Percentiles rank a stretch among this genome's conserved stretches.
Conservation (phyloP, 2,797 vertebrate species). For the Arremon brunneinucha region DNA sequence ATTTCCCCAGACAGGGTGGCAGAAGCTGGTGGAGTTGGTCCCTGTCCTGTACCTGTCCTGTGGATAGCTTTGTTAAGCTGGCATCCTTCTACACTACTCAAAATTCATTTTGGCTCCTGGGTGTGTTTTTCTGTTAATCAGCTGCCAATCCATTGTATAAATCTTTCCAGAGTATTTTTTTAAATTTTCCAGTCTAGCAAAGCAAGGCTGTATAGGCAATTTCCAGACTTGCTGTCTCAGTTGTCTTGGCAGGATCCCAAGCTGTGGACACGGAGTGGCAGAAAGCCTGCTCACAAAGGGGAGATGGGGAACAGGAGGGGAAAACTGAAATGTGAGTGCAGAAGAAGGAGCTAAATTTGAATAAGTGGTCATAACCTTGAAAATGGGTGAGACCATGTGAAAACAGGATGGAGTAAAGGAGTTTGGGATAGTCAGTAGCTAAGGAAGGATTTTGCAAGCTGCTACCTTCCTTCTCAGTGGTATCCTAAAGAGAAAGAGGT, state of each 20-base stretch:
- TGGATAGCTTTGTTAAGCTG: neutral
- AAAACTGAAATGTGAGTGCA: neutral
- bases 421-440: neutral
- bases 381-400: neutral
- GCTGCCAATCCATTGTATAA: constrained; percentile 55
- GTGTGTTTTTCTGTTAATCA: constrained; percentile 58
- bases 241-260: constrained; percentile 1
- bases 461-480: neutral
- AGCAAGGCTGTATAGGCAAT: constrained; percentile 2
- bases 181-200: constrained; percentile 61
- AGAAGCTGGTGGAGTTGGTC: neutral
- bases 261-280: neutral
- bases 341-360: neutral
- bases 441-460: neutral
- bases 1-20: neutral
- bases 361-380: neutral
- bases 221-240: constrained; percentile 58
- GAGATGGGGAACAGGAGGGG: neutral
- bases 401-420: neutral
- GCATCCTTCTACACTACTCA: constrained; percentile 3
- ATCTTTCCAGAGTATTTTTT: constrained; percentile 53
- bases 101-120: constrained; percentile 35
- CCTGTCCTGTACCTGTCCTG: neutral
- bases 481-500: neutral
- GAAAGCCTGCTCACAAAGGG: neutral